phyloP scores from a whole-genome alignment of 2,888 invertebrate species.

The Xylophagus ater region DNA sequence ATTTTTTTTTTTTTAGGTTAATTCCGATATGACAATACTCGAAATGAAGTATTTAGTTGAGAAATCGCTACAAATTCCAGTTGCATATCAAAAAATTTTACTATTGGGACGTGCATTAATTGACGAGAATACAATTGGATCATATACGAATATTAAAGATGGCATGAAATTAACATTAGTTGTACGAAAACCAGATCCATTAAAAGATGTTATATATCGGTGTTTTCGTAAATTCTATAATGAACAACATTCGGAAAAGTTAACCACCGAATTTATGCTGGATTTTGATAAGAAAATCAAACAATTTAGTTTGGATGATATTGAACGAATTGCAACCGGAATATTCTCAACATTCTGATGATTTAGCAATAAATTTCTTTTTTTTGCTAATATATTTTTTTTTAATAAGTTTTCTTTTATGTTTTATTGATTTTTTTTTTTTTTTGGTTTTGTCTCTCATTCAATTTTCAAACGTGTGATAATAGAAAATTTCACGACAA shows the following conservation, averaged over 20 bases:
- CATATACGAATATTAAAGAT: constrained; percentile 61
- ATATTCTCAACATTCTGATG: background rate
- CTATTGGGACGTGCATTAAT: constrained; percentile 57
- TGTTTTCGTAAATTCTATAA: constrained; percentile 50
- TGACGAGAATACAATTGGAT: constrained; percentile 57
- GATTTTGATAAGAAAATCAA: constrained; percentile 33
- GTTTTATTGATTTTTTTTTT: background rate
- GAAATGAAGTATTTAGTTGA: constrained; percentile 60
- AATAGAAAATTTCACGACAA: background rate
- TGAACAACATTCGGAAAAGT: constrained; percentile 49
- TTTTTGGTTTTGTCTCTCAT: too few relatives aligned
- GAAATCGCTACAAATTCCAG: constrained; percentile 51
- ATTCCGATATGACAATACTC: constrained; percentile 47
- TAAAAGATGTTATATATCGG: constrained; percentile 47
- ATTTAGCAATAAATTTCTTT: background rate
- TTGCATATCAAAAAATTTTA: constrained; percentile 57
- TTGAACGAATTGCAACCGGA: constrained; percentile 29
- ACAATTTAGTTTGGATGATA: constrained; percentile 33
- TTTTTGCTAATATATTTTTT: background rate
- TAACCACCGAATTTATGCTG: constrained; percentile 31
- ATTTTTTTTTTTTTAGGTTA: constrained; percentile 35
- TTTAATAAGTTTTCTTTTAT: background rate
- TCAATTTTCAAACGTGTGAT: background rate
- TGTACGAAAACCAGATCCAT: constrained; percentile 53
- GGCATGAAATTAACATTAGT: constrained; percentile 63